Evolutionary conservation across 2,113 vertebrate species (phyloP).

Genomic region (Thinocorus orbignyianus): DNA sequence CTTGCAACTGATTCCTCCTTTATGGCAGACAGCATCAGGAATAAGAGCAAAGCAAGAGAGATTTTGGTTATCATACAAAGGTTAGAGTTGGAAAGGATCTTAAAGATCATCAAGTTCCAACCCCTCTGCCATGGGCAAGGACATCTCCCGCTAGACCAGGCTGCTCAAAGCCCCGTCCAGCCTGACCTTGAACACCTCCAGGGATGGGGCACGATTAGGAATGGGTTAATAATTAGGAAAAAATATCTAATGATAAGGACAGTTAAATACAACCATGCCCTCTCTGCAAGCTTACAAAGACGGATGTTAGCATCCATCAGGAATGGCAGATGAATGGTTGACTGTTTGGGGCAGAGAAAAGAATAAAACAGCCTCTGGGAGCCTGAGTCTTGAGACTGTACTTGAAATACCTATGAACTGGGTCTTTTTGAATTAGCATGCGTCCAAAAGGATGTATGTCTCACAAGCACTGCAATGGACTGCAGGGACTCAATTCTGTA

Average conservation of each 20-base stretch:
- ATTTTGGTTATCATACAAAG: background rate
- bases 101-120: too few species aligned
- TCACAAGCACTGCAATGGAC: background rate
- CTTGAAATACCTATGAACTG: background rate
- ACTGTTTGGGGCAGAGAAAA: background rate
- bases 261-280: background rate
- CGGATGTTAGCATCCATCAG: background rate
- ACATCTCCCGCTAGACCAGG: too few species aligned
- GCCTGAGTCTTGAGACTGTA: background rate
- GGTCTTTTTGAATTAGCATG: background rate
- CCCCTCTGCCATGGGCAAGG: too few species aligned
- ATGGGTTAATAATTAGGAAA: background rate
- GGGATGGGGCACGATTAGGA: too few species aligned
- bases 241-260: background rate
- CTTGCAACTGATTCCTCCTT: background rate
- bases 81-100: too few species aligned
- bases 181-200: too few species aligned
- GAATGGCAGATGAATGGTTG: background rate
- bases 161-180: too few species aligned
- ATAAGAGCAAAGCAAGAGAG: background rate
- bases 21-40: background rate
- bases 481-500: background rate
- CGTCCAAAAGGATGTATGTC: background rate
- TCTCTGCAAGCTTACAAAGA: background rate
- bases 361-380: background rate